Base-by-base conservation (phyloP, 2,888 invertebrate genomes). In the Apamea crenata region DNA sequence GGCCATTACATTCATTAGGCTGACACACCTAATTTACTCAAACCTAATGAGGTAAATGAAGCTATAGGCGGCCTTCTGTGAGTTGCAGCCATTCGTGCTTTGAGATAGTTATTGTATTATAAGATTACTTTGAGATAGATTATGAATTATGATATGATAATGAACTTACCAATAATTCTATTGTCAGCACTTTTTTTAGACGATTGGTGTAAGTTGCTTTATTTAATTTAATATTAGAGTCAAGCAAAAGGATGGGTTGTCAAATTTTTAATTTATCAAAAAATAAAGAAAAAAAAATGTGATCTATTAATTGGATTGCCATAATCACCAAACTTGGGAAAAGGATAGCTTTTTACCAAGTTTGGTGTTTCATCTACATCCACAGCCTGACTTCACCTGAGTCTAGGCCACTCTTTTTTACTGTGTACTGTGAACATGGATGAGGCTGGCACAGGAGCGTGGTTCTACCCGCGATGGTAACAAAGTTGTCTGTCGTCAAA, bases 21-120 rank as follows among this genome's bases (percentile, higher is more conserved):
- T 77, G 74, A 73, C 77, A 83, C 69, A 85, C 66, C 80, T 80
- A 86, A 85, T 86, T 85, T 83, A 77, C 61, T 83, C 77, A 69
- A 44, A 80, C 74, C 18, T 85, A 77, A 86, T 86, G 83, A 80
- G 77, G 72, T 77, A 83, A 86, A 86, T 80, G 74, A 80, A 83
- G 85, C 86, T 53, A 40, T 83, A 67, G 74, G 69, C 72, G 47
- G 32, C 29, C 68, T 69, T 67, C 50, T 53, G 83, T 80, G 72
- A 77, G 72, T 73, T 77, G 72, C 72, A 69, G 29, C 50, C 40
- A 53, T 70, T 72, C 6, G 69, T 44, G 32, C 40, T 76, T 76
- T 21, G 70, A 83, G 25, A 53, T 63, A 32, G 59, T 56, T 77
- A 69, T 66, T 69, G 44, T 14, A 44, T 66, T 82, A 68, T 21